Conservation (phyloP, 2,888 invertebrate genomes). For the Drosophila atroscutellata region DNA sequence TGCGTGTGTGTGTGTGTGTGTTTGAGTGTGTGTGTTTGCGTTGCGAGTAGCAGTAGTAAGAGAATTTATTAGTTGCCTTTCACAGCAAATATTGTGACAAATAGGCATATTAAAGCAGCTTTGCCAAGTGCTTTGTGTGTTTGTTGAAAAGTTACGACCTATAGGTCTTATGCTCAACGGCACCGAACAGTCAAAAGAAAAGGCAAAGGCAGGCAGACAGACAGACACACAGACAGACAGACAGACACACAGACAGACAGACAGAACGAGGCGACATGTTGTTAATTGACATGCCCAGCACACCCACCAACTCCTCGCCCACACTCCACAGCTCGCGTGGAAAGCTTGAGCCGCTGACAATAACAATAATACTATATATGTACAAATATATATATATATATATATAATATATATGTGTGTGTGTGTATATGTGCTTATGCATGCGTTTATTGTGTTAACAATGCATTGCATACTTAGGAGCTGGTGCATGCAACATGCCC, state of each 20-base stretch:
- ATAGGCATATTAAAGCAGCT: conserved; percentile 63
- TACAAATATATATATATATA: neutral
- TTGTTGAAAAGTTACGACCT: conserved; percentile 41
- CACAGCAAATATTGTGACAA: conserved; percentile 75
- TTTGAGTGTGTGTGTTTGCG: conserved; percentile 23
- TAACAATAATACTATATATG: conserved; percentile 2
- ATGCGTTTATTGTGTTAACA: neutral
- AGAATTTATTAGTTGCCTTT: conserved; percentile 78
- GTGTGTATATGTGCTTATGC: neutral
- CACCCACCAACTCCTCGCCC: neutral
- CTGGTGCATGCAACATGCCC: conserved; percentile 13
- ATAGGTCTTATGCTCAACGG: conserved; percentile 36
- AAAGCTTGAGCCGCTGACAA: conserved; percentile 20
- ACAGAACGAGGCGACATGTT: conserved; percentile 61
- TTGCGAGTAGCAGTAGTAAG: conserved; percentile 55
- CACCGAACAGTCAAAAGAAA: conserved; percentile 1
- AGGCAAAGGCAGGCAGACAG: neutral
- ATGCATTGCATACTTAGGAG: conserved; percentile 45
- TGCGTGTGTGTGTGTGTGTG: conserved; percentile 20
- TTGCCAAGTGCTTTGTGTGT: conserved; percentile 7
- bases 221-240: conserved; percentile 8
- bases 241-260: neutral
- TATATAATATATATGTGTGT: neutral
- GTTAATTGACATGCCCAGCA: conserved; percentile 54
- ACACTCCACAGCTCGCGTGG: neutral